These are phyloP conservation scores for Apantesis nais DNA, from an alignment of 2,888 invertebrate species.

Conservation along the genomic window DNA sequence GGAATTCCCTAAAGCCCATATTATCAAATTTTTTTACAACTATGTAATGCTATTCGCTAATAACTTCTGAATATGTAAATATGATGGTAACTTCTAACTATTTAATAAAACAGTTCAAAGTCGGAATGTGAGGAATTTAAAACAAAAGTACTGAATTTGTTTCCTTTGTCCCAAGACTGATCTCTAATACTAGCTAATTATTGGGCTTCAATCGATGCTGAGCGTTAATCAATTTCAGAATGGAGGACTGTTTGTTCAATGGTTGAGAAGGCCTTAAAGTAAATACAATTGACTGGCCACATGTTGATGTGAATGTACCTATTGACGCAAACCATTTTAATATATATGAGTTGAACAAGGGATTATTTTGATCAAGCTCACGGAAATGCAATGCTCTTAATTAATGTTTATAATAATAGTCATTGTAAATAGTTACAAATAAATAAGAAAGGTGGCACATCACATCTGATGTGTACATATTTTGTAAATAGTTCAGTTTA, in stretches of 20 bases:
- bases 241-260: conserved; percentile 58
- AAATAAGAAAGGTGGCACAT: conserved; percentile 74
- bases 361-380: conserved; percentile 82
- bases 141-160: conserved; percentile 64
- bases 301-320: conserved; percentile 21
- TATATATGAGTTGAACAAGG: conserved; percentile 72
- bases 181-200: conserved; percentile 68
- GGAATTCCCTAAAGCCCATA: conserved; percentile 66
- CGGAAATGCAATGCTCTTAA: conserved; percentile 81
- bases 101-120: conserved; percentile 48
- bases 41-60: conserved; percentile 27
- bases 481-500: conserved; percentile 83
- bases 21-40: conserved; percentile 34
- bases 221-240: conserved; percentile 51
- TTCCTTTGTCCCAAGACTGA: conserved; percentile 82
- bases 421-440: conserved; percentile 83
- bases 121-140: conserved; percentile 58
- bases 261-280: conserved; percentile 48
- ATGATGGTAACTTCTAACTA: conserved; percentile 51
- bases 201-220: conserved; percentile 59
- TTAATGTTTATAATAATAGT: conserved; percentile 78
- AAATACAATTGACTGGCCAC: conserved; percentile 55
- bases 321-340: conserved; percentile 53
- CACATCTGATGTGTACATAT: conserved; percentile 72
- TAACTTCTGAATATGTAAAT: conserved; percentile 47